Percentiles rank a stretch among this genome's conserved stretches.
Evolutionary conservation across 1,140 invertebrate species (phyloP).

Genomic region (Scaptomyza hsui): DNA sequence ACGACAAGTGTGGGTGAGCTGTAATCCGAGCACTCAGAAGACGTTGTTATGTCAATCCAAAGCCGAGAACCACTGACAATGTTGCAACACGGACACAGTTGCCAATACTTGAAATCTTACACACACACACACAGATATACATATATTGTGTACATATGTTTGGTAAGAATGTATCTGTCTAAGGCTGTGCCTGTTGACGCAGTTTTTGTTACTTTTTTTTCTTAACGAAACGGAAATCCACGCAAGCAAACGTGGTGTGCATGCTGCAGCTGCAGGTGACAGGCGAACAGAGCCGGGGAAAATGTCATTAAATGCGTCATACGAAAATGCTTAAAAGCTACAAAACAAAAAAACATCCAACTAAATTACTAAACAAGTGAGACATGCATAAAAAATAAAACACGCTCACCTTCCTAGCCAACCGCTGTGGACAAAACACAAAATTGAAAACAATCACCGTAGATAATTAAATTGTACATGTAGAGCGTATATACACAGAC

Average conservation of each 20-base stretch:
- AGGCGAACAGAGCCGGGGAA: slow-evolving; percentile 2
- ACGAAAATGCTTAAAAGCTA: neutral
- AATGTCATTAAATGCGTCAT: slow-evolving; percentile 5
- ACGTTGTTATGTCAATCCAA: slow-evolving; percentile 29
- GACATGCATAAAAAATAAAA: slow-evolving; percentile 2
- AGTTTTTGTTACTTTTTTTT: slow-evolving; percentile 1
- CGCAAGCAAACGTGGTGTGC: slow-evolving; percentile 7
- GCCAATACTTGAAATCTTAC: neutral
- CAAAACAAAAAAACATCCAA: neutral
- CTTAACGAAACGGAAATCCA: neutral
- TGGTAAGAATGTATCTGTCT: neutral
- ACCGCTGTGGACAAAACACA: slow-evolving; percentile 12
- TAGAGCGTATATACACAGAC: slow-evolving; percentile 20
- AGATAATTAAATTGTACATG: slow-evolving; percentile 19
- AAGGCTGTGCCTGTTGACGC: slow-evolving; percentile 14
- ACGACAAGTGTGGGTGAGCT: slow-evolving; percentile 30
- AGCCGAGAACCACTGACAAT: slow-evolving; percentile 7
- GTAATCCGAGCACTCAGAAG: slow-evolving; percentile 40
- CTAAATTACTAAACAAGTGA: slow-evolving; percentile 14
- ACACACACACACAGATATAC: neutral
- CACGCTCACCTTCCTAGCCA: slow-evolving; percentile 34
- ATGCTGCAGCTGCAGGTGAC: slow-evolving; percentile 19
- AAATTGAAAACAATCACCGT: slow-evolving; percentile 16
- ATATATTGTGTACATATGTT: neutral
- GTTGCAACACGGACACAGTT: neutral